Base-by-base conservation (phyloP, 2,888 invertebrate genomes). In the Nymphalis polychloros region DNA sequence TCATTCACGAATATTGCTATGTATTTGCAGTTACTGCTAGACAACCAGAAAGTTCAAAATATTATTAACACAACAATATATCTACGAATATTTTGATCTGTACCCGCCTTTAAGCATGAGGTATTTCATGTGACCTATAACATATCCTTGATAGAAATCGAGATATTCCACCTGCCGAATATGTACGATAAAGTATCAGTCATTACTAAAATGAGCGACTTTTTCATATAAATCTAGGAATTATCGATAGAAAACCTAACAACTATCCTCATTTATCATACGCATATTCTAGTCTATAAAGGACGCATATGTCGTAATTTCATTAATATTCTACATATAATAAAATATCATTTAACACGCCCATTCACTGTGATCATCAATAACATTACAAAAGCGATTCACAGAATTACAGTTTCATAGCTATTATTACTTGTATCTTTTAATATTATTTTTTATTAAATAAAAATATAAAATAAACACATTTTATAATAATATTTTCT, bases 81-180 rank as follows among this genome's bases (percentile, higher is more conserved):
- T 6, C 13, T 52, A 52, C 19, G 10, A 52, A 52, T 52, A 8
- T 52, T 20, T 52, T 52, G 50, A 52, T 52, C 19, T 20, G 23
- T 23, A 10, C 20, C 50, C 20, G 50, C 50, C 20, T 52, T 52
- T 20, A 19, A 23, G 7, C 53, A 27, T 23, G 13, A 27, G 27
- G 0, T 27, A 53, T 53, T 53, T 53, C 17, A 49, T 17, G 17
- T 23, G 23, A 53, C 53, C 53, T 53, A 53, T 62, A 62, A 55
- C 8, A 17, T 62, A 20, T 49, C 61, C 67, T 62, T 67, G 61
- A 57, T 57, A 55, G 19, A 61, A 57, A 57, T 57, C 50, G 57
- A 49, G 41, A 67, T 62, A 49, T 53, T 27, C 27, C 53, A 53
- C 53, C 52, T 53, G 53, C 16, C 27, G 23, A 53, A 53, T 53